These are phyloP conservation scores for Crotalus helleri DNA, from an alignment of 2,113 vertebrate species.

Conservation along the genomic window DNA sequence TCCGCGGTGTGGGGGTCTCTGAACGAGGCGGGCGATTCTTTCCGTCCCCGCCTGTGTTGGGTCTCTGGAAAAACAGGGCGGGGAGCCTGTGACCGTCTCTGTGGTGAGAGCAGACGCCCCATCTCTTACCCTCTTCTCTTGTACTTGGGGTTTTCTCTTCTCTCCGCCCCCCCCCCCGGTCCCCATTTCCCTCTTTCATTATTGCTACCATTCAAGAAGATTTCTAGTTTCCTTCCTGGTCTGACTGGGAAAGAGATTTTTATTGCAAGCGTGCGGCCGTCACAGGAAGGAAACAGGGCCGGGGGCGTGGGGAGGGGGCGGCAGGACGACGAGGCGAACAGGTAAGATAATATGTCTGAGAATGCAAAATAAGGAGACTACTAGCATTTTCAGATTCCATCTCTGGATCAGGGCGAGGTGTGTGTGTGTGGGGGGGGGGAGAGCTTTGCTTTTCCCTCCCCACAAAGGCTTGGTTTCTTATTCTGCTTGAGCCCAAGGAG, in stretches of 20 bases:
- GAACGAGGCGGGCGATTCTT: background rate
- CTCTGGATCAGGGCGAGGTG: background rate
- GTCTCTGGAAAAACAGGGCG: background rate
- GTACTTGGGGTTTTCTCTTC: background rate
- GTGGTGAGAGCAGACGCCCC: background rate
- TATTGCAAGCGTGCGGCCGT: background rate
- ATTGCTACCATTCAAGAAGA: background rate
- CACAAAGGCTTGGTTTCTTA: background rate
- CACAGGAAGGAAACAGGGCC: constrained; percentile 4
- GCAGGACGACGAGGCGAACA: background rate
- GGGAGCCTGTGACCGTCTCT: background rate
- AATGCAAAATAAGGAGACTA: background rate
- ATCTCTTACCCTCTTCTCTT: background rate
- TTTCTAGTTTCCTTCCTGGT: background rate
- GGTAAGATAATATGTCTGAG: background rate
- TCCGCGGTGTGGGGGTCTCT: background rate
- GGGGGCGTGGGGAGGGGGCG: background rate
- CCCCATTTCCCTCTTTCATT: background rate
- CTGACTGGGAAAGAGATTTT: background rate
- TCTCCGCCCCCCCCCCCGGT: background rate
- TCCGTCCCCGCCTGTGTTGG: background rate
- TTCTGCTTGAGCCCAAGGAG: background rate
- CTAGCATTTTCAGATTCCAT: background rate
- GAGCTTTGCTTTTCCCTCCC: background rate
- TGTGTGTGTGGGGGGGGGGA: no score